Evolutionary conservation across 2,888 invertebrate genomes (phyloP), one percentile per base, ranked within the genome.

Genomic region (Drosophila leonis): DNA sequence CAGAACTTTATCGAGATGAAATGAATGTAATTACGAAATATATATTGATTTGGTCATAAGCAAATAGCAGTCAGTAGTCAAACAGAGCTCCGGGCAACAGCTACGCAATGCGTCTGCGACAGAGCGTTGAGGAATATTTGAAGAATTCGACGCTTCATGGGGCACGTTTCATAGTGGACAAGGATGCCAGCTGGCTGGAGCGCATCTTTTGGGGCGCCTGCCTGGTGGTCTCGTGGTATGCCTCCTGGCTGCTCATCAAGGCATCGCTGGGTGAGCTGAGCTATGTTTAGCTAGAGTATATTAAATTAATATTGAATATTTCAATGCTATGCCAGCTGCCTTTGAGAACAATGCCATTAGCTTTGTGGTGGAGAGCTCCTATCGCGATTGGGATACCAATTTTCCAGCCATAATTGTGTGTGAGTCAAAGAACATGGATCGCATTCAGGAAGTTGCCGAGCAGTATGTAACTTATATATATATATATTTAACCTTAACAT

Each of bases 381-480:
- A 96, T 91, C 94, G 95, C 0, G 94, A 96, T 66, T 97, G 96
- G 96, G 93, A 95, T 77, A 96, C 96, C 0, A 94, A 95, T 64
- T 95, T 97, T 92, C 96, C 97, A 0, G 93, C 96, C 0, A 94
- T 97, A n/a, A 95, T 95, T 0, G 92, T 97, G 18, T 97, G 97
- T 89, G 96, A 96, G 91, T 93, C 93, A 0, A 94, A 94, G 75
- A 96, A 96, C 81, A 94, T 95, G 83, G 93, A 94, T 42, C 94
- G 94, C 63, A 94, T 96, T 65, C 95, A 94, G 69, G 94, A 94
- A 75, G 94, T 95, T 41, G 94, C 96, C 10, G 95, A 95, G 82
- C 93, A 93, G 96, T 96, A 85, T 92, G 94, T 93, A 33, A 6
- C 4, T 2, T 5, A 1, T 2, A 18, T 3, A 7, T 1, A 10